Conservation (phyloP, 2,797 vertebrate genomes). For the Gobionotothen gibberifrons region DNA sequence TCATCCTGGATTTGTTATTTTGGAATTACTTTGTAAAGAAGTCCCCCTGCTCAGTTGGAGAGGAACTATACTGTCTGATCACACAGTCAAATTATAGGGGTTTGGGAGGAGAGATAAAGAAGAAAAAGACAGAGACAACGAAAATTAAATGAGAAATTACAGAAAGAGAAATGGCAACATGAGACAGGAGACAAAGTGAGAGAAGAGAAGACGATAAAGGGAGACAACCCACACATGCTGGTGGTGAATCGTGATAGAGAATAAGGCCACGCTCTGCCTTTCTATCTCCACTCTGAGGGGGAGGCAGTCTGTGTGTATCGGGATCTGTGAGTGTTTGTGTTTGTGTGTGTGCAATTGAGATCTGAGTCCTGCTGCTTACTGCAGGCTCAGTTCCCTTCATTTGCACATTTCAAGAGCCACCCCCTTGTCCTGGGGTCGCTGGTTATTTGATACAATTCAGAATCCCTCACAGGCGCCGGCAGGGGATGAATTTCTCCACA, state of each 20-base stretch:
- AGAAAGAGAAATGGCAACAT: conserved; percentile 20
- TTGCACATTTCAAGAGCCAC: conserved; percentile 50
- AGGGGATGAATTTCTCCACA: conserved; percentile 27
- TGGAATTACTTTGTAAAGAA: background rate
- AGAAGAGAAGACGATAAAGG: conserved; percentile 26
- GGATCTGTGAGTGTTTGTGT: background rate
- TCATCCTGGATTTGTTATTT: background rate
- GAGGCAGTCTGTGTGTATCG: conserved; percentile 37
- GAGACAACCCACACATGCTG: conserved; percentile 50
- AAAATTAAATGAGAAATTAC: conserved; percentile 27
- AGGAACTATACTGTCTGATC: conserved; percentile 9
- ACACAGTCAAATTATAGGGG: background rate
- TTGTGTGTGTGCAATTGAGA: conserved; percentile 10
- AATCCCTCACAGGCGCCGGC: conserved; percentile 7
- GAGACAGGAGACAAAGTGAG: conserved; percentile 16
- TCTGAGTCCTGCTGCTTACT: conserved; percentile 36
- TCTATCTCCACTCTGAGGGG: conserved; percentile 57
- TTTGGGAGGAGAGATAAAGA: background rate
- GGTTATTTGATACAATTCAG: conserved; percentile 52
- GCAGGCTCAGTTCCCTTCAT: conserved; percentile 44
- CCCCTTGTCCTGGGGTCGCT: conserved; percentile 31
- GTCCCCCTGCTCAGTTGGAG: background rate
- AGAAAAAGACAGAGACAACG: background rate
- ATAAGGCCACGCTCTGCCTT: conserved; percentile 39
- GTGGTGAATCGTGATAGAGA: conserved; percentile 50